Evolutionary conservation across 2,113 vertebrate genomes (phyloP).

Genomic region (Xyrauchen texanus): DNA sequence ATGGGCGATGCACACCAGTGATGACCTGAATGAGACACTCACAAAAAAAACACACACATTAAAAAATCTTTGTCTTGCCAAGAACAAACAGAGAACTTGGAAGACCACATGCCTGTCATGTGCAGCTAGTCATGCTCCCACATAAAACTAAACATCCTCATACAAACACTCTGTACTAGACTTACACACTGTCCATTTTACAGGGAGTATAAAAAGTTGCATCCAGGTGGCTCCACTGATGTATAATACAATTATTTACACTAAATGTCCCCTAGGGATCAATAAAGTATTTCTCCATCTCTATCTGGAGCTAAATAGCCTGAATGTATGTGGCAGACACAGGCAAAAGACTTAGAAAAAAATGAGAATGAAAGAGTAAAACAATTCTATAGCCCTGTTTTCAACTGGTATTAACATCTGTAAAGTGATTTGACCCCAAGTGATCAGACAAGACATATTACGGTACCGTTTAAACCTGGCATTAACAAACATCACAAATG

Average conservation of each 20-base stretch:
- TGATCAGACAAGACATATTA: too few species aligned
- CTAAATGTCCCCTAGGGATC: neutral
- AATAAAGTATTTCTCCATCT: neutral
- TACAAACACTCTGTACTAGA: neutral
- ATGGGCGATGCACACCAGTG: conserved; percentile 17
- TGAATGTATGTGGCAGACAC: neutral
- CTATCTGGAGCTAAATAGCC: neutral
- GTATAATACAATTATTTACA: neutral
- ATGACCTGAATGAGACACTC: conserved; percentile 32
- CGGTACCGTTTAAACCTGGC: too few species aligned
- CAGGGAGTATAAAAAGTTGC: neutral
- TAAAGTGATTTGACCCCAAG: too few species aligned
- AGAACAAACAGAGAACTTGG: conserved; percentile 9
- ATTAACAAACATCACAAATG: too few species aligned
- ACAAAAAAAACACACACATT: neutral
- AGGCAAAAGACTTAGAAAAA: neutral
- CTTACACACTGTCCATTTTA: neutral
- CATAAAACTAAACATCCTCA: neutral
- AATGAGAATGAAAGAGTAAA: neutral
- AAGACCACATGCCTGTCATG: neutral
- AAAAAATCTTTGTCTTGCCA: conserved; percentile 11
- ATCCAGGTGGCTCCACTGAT: conserved; percentile 25
- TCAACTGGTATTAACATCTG: too few species aligned
- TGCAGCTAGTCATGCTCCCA: neutral
- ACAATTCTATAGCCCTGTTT: neutral